Evolutionary conservation across 2,113 vertebrate genomes (phyloP).

Genomic region (Campylomormyrus numenius): DNA sequence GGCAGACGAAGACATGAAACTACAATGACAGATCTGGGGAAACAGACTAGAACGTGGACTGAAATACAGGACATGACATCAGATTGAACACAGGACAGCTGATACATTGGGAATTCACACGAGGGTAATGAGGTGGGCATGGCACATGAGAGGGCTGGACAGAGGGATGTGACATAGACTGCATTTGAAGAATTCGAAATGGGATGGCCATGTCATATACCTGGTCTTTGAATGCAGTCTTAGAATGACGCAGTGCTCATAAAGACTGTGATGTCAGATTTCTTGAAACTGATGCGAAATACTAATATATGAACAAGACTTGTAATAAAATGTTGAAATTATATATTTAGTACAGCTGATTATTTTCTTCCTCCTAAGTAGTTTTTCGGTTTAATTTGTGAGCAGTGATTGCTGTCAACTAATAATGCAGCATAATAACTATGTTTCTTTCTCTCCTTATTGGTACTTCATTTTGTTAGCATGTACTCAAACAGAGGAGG

Average conservation of each 20-base stretch:
- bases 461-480: conserved; percentile 41
- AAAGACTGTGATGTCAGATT: background rate
- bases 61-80: too few relatives aligned
- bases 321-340: background rate
- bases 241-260: background rate
- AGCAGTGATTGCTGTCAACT: background rate
- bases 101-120: too few relatives aligned
- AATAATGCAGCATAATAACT: background rate
- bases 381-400: background rate
- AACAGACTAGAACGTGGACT: too few relatives aligned
- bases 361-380: background rate
- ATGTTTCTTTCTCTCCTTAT: background rate
- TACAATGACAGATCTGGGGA: too few relatives aligned
- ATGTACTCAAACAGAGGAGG: conserved; percentile 66
- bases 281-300: background rate
- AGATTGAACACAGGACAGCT: too few relatives aligned
- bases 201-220: background rate
- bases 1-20: too few relatives aligned
- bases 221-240: background rate
- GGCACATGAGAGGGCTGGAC: too few relatives aligned
- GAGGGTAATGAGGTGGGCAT: too few relatives aligned
- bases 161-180: background rate
- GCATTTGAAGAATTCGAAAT: background rate
- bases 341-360: background rate
- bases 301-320: background rate